These are phyloP conservation scores for Argya squamiceps DNA, from an alignment of 2,797 vertebrate genomes.

Conservation along the genomic window DNA sequence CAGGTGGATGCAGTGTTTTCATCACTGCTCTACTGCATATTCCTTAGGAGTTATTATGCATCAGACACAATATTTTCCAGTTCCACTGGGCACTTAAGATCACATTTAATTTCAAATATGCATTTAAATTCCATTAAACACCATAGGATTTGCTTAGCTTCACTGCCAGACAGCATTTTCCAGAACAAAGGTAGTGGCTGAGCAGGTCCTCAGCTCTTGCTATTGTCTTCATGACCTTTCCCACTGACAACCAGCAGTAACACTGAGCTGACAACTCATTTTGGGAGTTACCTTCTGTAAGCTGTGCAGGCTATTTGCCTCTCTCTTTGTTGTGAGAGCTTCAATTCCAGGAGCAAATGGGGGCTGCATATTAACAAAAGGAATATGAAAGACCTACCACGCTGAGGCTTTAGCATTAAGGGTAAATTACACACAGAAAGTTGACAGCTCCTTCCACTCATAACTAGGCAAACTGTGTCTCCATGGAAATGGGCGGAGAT, in stretches of 20 bases:
- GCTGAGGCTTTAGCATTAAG: background rate
- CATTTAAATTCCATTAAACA: background rate
- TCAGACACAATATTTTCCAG: background rate
- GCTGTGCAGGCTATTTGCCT: background rate
- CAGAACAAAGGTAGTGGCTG: background rate
- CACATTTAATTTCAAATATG: background rate
- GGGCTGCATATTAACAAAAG: background rate
- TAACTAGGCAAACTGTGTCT: background rate
- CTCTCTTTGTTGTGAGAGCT: background rate
- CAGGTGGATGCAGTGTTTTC: background rate
- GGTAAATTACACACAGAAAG: background rate
- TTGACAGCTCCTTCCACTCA: background rate
- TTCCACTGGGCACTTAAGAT: background rate
- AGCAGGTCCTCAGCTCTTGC: background rate
- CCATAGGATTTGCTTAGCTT: background rate
- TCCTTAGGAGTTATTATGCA: background rate
- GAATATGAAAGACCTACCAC: background rate
- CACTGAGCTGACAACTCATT: background rate
- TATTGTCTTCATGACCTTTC: background rate
- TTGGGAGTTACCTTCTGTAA: background rate
- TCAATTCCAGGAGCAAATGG: background rate
- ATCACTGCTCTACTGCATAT: accelerated
- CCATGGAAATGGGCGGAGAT: background rate
- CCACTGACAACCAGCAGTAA: background rate
- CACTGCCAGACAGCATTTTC: background rate